Percentiles rank a stretch among this genome's conserved stretches.
Evolutionary conservation across 2,797 vertebrate genomes (phyloP).

Genomic region (Merluccius polli): DNA sequence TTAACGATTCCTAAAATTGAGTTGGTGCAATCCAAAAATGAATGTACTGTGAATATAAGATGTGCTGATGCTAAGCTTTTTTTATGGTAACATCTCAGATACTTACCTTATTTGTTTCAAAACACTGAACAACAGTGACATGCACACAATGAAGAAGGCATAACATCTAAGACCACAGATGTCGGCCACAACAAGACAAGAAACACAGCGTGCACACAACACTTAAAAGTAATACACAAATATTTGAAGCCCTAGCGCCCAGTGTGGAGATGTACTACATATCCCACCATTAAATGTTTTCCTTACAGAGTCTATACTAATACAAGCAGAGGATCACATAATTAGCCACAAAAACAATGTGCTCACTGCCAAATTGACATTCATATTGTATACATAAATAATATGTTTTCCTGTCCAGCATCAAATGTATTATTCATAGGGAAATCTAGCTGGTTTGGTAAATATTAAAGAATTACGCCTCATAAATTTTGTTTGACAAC

Average conservation of each 20-base stretch:
- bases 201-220: constrained; percentile 51
- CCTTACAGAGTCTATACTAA: background rate
- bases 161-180: constrained; percentile 41
- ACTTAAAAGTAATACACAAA: constrained; percentile 37
- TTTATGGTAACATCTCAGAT: background rate
- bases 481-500: constrained; percentile 8
- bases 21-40: background rate
- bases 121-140: background rate
- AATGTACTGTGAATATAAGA: background rate
- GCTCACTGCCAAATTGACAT: background rate
- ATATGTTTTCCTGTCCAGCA: background rate
- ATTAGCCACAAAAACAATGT: background rate
- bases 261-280: constrained; percentile 48
- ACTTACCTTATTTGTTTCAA: background rate
- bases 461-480: constrained; percentile 31
- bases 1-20: background rate
- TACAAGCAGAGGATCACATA: background rate
- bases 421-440: background rate
- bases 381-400: background rate
- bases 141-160: background rate
- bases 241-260: constrained; percentile 63
- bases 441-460: background rate
- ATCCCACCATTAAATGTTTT: background rate
- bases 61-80: background rate
- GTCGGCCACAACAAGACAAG: constrained; percentile 41